Percentiles rank a stretch among this genome's conserved stretches.
Conservation (phyloP, 2,797 vertebrate species). For the Leptodactylus fallax region DNA sequence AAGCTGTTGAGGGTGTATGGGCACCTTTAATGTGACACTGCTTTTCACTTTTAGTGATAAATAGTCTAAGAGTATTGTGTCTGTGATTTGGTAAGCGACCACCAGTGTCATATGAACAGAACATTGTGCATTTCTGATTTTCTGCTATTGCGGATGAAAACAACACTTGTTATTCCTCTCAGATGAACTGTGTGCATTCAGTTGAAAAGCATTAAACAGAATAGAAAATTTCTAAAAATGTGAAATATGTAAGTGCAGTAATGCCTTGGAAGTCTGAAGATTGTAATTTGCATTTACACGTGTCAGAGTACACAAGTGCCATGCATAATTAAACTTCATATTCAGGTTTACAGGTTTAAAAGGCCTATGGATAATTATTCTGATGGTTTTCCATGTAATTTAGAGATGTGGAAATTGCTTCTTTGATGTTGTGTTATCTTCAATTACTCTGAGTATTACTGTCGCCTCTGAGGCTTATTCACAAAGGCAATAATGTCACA, state of each 20-base stretch:
- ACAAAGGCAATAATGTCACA: conserved; percentile 53
- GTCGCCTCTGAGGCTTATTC: conserved; percentile 47
- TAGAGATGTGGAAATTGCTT: conserved; percentile 65
- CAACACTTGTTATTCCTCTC: conserved; percentile 45
- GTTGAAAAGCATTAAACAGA: conserved; percentile 56
- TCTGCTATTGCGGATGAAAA: conserved; percentile 33
- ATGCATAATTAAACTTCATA: conserved; percentile 46
- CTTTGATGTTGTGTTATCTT: conserved; percentile 54
- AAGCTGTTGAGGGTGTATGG: no score
- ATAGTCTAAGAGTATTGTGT: not conserved
- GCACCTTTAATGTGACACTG: no score
- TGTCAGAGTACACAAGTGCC: conserved; percentile 53
- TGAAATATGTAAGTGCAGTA: conserved; percentile 48
- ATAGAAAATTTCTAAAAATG: conserved; percentile 49
- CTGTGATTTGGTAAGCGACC: conserved; percentile 38
- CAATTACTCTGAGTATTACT: conserved; percentile 33
- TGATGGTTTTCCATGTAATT: conserved; percentile 64
- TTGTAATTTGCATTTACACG: conserved; percentile 54
- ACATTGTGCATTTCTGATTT: conserved; percentile 48
- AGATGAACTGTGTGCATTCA: conserved; percentile 42
- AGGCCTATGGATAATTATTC: conserved; percentile 60
- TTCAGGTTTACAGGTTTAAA: conserved; percentile 47
- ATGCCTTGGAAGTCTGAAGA: conserved; percentile 39
- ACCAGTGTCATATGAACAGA: conserved; percentile 22
- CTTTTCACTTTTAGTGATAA: conserved; percentile 55